Base-by-base conservation (phyloP, 2,113 vertebrate species). In the Procavia capensis region DNA sequence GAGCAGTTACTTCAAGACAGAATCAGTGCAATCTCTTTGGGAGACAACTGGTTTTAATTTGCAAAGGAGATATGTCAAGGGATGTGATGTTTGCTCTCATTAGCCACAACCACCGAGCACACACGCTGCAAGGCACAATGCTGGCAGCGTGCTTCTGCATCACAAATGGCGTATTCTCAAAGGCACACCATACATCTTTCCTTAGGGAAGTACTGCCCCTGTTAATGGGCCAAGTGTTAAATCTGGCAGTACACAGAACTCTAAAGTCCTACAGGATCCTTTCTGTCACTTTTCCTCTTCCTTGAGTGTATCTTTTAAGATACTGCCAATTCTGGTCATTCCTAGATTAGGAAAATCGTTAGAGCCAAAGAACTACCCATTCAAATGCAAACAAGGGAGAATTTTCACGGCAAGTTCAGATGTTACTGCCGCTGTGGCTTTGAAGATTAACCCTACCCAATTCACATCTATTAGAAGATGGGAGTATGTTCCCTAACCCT, bases 1-100 rank as follows among this genome's bases (percentile, higher is more conserved):
- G 54, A 78, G 75, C 43, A 72, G 50, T 41, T 80, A 59, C 50
- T 47, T 91, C 39, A 61, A 45, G 63, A 20, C 0, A 24, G n/a
- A 76, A 75, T 59, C 13, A 59, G 85, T 17, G 45, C 57, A 54
- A 22, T 70, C 43, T 47, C 80, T 84, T 83, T 72, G 9, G 43
- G 84, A 88, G 39, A 88, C 59, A 92, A 80, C 20, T 10, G 70
- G 76, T 50, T 87, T 89, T 88, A 57, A 81, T 87, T 92, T 85
- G 66, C 66, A 94, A 85, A 93, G 85, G 59, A 86, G 68, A 34
- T 47, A 6, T n/a, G 63, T 59, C 47, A 61, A 84, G 57, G 86
- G 31, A 74, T 36, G 43, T 22, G 36, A 47, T 3, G 41, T 29
- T 31, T 27, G 36, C 8, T 36, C 78, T 87, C 72, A 88, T 90